phyloP scores from a whole-genome alignment of 2,797 vertebrate genomes.

The Bufotes viridis region DNA sequence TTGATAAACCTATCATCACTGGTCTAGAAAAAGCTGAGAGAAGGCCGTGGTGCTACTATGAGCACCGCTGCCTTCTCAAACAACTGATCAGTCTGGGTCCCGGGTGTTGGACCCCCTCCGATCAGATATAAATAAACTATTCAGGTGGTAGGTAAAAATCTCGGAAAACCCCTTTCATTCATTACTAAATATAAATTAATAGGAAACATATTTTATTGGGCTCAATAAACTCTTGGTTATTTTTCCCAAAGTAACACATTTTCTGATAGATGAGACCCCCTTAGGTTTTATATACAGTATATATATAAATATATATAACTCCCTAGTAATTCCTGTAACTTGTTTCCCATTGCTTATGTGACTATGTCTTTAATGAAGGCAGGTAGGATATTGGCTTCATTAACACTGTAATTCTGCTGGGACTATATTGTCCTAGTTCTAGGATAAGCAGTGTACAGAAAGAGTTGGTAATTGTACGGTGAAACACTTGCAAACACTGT shows the following conservation, averaged over 20 bases:
- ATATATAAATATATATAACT: not conserved
- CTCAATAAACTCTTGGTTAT: not conserved
- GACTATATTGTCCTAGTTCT: conserved; percentile 34
- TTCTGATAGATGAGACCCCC: not conserved
- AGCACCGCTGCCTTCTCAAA: no score
- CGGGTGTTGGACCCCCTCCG: no score
- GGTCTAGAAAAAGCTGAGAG: no score
- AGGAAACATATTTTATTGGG: not conserved
- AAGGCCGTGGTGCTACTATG: no score
- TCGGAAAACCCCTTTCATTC: no score
- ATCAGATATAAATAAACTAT: no score
- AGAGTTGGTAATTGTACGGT: not conserved
- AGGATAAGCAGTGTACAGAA: not conserved
- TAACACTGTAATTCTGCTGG: conserved; percentile 43
- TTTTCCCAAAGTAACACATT: not conserved
- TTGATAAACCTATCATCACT: no score
- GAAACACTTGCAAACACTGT: conserved; percentile 14
- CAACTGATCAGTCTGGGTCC: no score
- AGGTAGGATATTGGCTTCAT: conserved; percentile 40
- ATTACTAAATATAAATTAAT: not conserved
- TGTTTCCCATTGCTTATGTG: not conserved
- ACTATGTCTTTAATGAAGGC: conserved; percentile 13
- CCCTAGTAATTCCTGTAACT: not conserved
- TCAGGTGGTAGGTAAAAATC: no score
- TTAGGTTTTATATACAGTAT: not conserved